These are phyloP conservation scores for Eublepharis macularius DNA, from an alignment of 2,113 vertebrate genomes.

Conservation along the genomic window DNA sequence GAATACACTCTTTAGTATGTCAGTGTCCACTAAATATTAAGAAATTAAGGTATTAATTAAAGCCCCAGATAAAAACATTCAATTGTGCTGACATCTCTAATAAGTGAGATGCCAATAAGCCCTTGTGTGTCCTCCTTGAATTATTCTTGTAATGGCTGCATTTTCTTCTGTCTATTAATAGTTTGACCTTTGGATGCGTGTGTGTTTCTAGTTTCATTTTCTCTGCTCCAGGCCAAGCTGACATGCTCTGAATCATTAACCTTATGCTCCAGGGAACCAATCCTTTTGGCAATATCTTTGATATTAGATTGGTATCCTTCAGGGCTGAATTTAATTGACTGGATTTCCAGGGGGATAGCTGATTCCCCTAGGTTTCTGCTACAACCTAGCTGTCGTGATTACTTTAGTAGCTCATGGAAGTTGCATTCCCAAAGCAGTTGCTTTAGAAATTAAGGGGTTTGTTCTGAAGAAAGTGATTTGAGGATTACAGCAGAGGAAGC, in stretches of 20 bases:
- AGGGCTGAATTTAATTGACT: slow-evolving; percentile 79
- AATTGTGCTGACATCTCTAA: not conserved
- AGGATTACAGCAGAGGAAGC: slow-evolving; percentile 20
- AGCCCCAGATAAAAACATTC: not conserved
- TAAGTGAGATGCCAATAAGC: slow-evolving; percentile 14
- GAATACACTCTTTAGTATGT: not conserved
- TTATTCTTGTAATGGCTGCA: slow-evolving; percentile 4
- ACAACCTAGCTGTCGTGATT: slow-evolving; percentile 52
- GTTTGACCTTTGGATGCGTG: slow-evolving; percentile 48
- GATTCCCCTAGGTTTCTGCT: slow-evolving; percentile 45
- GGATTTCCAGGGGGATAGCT: slow-evolving; percentile 58
- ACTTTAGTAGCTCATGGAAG: slow-evolving; percentile 61
- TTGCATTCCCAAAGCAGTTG: slow-evolving; percentile 7
- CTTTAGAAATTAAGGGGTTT: not conserved
- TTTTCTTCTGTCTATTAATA: slow-evolving; percentile 53
- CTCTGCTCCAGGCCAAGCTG: slow-evolving; percentile 66
- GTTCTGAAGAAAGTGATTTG: not conserved
- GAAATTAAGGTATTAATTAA: slow-evolving; percentile 28
- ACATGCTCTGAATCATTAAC: slow-evolving; percentile 75
- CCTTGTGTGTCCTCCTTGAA: not conserved
- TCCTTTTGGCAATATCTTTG: slow-evolving; percentile 72
- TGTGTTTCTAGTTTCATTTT: slow-evolving; percentile 48
- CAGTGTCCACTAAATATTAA: slow-evolving; percentile 15
- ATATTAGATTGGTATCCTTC: slow-evolving; percentile 77
- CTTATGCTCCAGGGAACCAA: slow-evolving; percentile 72